Evolutionary conservation across 2,888 invertebrate species (phyloP), one percentile per base, ranked within the genome.

Genomic region (Metopia argyrocephala): DNA sequence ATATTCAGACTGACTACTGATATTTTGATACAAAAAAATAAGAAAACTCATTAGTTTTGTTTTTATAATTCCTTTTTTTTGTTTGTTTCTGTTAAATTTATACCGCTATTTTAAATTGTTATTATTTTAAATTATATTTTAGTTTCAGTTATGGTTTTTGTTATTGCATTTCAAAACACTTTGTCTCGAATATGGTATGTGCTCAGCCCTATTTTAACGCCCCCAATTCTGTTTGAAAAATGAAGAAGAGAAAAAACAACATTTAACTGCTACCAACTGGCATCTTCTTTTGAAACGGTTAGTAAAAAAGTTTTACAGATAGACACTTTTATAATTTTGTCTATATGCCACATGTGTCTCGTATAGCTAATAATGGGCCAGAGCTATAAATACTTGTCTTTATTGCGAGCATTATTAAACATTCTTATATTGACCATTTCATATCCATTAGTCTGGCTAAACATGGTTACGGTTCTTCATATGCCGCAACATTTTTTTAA

Each of bases 191-290:
- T 82, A 78, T 84, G 84, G 87, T 87, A 86, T 89, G 87, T 87
- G 88, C 87, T 86, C 88, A 86, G 85, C 89, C 89, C 88, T 89
- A 86, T 87, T 87, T 87, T 86, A 86, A 88, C 88, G 88, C 88
- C 89, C 88, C 68, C 66, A 23, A 75, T 38, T 38, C 15, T 38
- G 9, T 38, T 15, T 12, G 9, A 12, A 38, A 12, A 38, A 52
- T 46, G 15, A 38, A 38, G 38, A 38, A n/a, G n/a, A n/a, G n/a
- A n/a, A n/a, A n/a, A n/a, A n/a, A n/a, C n/a, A n/a, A 38, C 38
- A 38, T 38, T 38, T 38, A 38, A 12, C 15, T 15, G 38, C 38
- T 38, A 38, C 38, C 38, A 38, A 15, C 38, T 38, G 38, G 15
- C 46, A 38, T 38, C 12, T 15, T 38, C 50, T 45, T 20, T 18